Base-by-base conservation (phyloP, 2,113 vertebrate species). In the Protobothrops mucrosquamatus region DNA sequence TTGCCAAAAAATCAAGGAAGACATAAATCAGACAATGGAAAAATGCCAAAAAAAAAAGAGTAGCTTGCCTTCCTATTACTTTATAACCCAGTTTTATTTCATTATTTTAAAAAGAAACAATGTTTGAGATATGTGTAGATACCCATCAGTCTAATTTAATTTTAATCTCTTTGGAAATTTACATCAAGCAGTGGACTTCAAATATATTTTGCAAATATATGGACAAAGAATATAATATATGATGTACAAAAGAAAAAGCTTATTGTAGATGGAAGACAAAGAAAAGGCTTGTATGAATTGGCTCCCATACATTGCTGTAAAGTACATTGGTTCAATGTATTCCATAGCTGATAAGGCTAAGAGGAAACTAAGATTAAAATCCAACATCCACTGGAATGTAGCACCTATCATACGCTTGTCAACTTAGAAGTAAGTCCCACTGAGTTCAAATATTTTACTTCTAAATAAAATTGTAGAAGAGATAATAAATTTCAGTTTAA, bases 11-110 rank as follows among this genome's bases (percentile, higher is more conserved):
- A 93, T 92, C 54, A 94, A 96, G 43, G 3, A 87, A 87, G 4
- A 87, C 85, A 95, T 88, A 92, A 95, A 95, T 93, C 94, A 94
- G 92, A 90, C 1, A 87, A 26, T 91, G 88, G 69, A 96, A 93
- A 11, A 14, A 93, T 85, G 46, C 43, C 54, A 95, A 59, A 96
- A 39, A 61, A 59, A 59, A 81, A 39, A 91, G 91, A 91, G 87
- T 48, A 96, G 93, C 93, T 94, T 94, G 26, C 92, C 89, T 96
- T 96, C 89, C 52, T 52, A 48, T 86, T 95, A 59, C 92, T 94
- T 93, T 96, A 94, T 93, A 96, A 88, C 94, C 87, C 8, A 0
- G 20, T 34, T 64, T 52, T 48, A 51, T 14, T 54, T 56, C 29
- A 64, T 52, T 23, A 8, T 24, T 81, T 39, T 23, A 24, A 91